A percentile compares a stretch with the other conserved stretches of the same genome.
Conservation (phyloP, 2,797 vertebrate species). For the Pangasius krempfi region DNA sequence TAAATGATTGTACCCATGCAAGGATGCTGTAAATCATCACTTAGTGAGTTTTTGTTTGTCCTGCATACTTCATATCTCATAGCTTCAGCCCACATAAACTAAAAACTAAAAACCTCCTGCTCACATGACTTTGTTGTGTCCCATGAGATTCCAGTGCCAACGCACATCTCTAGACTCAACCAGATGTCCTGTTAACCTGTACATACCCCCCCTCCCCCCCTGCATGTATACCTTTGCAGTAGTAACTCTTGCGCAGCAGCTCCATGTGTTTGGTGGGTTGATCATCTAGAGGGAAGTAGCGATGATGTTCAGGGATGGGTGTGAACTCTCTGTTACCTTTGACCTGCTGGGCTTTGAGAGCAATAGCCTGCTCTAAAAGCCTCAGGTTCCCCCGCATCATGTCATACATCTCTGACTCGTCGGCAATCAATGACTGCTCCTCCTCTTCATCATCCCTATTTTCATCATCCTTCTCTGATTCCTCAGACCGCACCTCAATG, state of each 20-base stretch:
- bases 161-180: not conserved
- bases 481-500: slow-evolving; percentile 86
- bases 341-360: slow-evolving; percentile 94
- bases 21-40: not conserved
- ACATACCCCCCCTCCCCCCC: not conserved
- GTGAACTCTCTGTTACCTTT: slow-evolving; percentile 78
- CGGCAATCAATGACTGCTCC: slow-evolving; percentile 84
- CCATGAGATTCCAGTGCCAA: not conserved
- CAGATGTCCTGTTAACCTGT: not conserved
- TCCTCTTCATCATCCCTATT: slow-evolving; percentile 75
- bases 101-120: not conserved
- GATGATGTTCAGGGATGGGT: slow-evolving; percentile 66
- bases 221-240: slow-evolving; percentile 81
- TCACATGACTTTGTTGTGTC: not conserved
- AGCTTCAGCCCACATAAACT: not conserved
- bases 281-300: slow-evolving; percentile 83
- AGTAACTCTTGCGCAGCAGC: slow-evolving; percentile 87
- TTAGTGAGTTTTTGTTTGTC: not conserved
- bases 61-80: not conserved
- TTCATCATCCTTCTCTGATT: slow-evolving; percentile 78
- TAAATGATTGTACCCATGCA: not conserved
- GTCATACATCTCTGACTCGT: slow-evolving; percentile 94
- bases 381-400: slow-evolving; percentile 94
- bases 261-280: slow-evolving; percentile 85
- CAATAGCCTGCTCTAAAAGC: slow-evolving; percentile 96